A percentile compares a stretch with the other conserved stretches of the same genome.
Conservation (phyloP, 2,113 vertebrate species). For the Suricata suricatta region DNA sequence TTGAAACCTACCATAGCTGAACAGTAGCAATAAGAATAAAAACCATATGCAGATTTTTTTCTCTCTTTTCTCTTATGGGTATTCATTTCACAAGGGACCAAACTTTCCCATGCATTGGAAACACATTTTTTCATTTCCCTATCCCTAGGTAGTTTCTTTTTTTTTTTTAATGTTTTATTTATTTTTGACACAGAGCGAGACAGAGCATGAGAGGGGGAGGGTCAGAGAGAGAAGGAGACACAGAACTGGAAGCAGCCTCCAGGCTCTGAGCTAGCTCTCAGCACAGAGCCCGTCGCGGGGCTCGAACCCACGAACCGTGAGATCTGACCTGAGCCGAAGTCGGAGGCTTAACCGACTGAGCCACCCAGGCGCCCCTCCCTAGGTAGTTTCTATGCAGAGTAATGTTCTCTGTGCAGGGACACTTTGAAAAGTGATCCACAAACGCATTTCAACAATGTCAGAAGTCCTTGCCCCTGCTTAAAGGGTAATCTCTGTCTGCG, state of each 20-base stretch:
- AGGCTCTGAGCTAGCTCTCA: no score
- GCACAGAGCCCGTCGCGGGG: no score
- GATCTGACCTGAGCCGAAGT: no score
- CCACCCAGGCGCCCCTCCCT: no score
- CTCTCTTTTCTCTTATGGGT: slow-evolving; percentile 2
- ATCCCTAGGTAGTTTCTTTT: slow-evolving; percentile 35
- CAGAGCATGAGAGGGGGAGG: no score
- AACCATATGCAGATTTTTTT: background rate
- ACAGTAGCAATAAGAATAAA: background rate
- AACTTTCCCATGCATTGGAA: background rate
- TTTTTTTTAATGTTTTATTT: no score
- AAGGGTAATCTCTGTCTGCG: slow-evolving; percentile 77
- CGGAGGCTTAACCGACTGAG: no score
- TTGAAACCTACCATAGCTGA: background rate
- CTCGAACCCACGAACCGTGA: no score
- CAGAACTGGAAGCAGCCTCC: no score
- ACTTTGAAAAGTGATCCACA: slow-evolving; percentile 66
- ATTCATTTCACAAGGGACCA: slow-evolving; percentile 34
- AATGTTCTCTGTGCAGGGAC: slow-evolving; percentile 45
- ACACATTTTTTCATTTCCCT: slow-evolving; percentile 53
- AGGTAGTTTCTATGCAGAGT: slow-evolving; percentile 35
- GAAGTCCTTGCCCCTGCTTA: slow-evolving; percentile 68
- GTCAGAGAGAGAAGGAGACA: no score
- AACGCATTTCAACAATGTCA: slow-evolving; percentile 70
- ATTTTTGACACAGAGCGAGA: no score